These are phyloP conservation scores for Trichogramma evanescens DNA, from an alignment of 2,888 invertebrate genomes.

Conservation along the genomic window DNA sequence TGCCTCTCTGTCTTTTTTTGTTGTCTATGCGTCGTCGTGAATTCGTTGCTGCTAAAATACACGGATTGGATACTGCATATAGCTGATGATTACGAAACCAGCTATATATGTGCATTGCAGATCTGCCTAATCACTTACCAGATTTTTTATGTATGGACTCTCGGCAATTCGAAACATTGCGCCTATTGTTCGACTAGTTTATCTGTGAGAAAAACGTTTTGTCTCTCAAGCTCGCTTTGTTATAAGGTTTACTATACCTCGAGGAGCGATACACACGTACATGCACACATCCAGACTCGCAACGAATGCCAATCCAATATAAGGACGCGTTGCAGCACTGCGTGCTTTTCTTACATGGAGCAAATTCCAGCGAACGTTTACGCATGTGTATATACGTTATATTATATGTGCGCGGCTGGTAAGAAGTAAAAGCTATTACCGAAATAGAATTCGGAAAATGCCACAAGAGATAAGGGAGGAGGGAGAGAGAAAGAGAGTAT, in stretches of 20 bases:
- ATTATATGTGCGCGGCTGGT: no score
- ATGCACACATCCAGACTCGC: no score
- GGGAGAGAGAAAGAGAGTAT: not conserved
- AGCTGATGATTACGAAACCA: conserved; percentile 23
- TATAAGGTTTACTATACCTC: no score
- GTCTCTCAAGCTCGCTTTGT: not conserved
- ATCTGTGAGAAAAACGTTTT: conserved; percentile 8
- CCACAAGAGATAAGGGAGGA: no score
- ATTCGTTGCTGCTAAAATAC: not conserved
- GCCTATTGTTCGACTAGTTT: conserved; percentile 6
- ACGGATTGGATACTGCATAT: no score
- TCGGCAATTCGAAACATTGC: not conserved
- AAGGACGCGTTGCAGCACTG: no score
- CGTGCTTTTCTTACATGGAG: no score
- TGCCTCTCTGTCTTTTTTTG: no score
- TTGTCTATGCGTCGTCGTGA: not conserved
- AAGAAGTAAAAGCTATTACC: no score
- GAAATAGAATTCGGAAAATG: no score
- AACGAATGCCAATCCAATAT: no score
- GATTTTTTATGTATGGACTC: not conserved
- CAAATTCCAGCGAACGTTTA: not conserved
- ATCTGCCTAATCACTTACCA: conserved; percentile 10
- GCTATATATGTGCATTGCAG: conserved; percentile 1
- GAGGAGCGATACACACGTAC: no score
- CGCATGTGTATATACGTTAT: not conserved